Base-by-base conservation (phyloP, 2,888 invertebrate genomes). In the Drosophila pseudotalamancana region DNA sequence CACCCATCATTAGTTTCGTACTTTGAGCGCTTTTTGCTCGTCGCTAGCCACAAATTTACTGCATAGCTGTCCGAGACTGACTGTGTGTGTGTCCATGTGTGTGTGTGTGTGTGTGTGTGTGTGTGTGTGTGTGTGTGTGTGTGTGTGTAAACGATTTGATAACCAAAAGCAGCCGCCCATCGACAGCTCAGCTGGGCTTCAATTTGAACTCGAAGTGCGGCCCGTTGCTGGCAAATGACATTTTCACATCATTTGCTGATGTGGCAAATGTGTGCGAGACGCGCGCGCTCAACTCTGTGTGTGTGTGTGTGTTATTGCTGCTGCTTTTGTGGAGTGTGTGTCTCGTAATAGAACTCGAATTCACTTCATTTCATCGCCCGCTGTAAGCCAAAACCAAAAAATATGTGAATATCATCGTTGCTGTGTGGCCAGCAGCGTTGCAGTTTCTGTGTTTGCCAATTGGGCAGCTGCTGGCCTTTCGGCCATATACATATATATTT, bases 161-260 rank as follows among this genome's bases (percentile, higher is more conserved):
- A 73, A 53, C 69, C 63, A 64, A 72, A 73, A 72, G 60, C 69
- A 72, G 56, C 37, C 54, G 69, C 23, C 57, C 69, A 69, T 64
- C 63, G 69, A 64, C 72, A 60, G 69, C 70, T 68, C 59, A 68
- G 63, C 59, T 69, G 59, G 69, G 53, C 63, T 69, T 48, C 85
- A 81, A 82, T 75, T 78, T 66, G 31, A 68, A 64, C 60, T 73
- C 49, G 49, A 57, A 72, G 61, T 72, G 56, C 56, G 73, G 40
- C 68, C 46, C 72, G 51, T 72, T 72, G 54, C 64, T 76, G 77
- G 84, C 59, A 81, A 87, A 87, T 82, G 81, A 84, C 87, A 87
- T 82, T 82, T 87, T 87, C 87, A 82, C 85, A 82, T 87, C 87
- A 87, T 82, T 87, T 82, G 82, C 82, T 82, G 85, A 87, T 87